Base-by-base conservation (phyloP, 2,888 invertebrate genomes). In the Tortrix viridana region DNA sequence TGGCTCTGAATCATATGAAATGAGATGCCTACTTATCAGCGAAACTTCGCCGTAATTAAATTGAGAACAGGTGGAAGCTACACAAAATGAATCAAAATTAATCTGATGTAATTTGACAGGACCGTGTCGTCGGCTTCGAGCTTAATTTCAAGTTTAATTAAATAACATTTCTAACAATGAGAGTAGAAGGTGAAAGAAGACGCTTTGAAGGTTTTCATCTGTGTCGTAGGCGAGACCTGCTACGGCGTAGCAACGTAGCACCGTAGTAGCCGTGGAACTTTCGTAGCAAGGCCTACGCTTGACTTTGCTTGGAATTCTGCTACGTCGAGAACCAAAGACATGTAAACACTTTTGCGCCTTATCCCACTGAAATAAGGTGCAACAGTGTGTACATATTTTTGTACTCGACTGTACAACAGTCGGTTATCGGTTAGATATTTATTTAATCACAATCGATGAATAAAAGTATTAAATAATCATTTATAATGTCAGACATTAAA, bases 71-170 rank as follows among this genome's bases (percentile, higher is more conserved):
- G 88, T 88, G 85, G 86, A 75, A 80, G 83, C 78, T 76, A 81
- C 81, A 81, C 82, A 80, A 82, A 86, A 86, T 87, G 83, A 88
- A 87, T 88, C 86, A 85, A 89, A 90, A 88, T 90, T 88, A 89
- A 89, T 88, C 84, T 81, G 72, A 74, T 71, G 81, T 84, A 83
- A 85, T 86, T 87, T 87, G 86, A 86, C 81, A 78, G 78, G 73
- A 73, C 74, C 79, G 68, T 74, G 81, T 81, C 78, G 76, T 74
- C 75, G 77, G 80, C 76, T 81, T 80, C 76, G 68, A 71, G 81
- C 76, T 80, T 77, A 72, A 79, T 81, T 81, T 82, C 77, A 73
- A 77, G 70, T 85, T 85, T 84, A 84, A 86, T 86, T 85, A 84
- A 80, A 81, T 81, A 74, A 77, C 80, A 79, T 81, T 83, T 76